phyloP scores from a whole-genome alignment of 2,888 invertebrate genomes.

The Lamellibrachia satsuma region DNA sequence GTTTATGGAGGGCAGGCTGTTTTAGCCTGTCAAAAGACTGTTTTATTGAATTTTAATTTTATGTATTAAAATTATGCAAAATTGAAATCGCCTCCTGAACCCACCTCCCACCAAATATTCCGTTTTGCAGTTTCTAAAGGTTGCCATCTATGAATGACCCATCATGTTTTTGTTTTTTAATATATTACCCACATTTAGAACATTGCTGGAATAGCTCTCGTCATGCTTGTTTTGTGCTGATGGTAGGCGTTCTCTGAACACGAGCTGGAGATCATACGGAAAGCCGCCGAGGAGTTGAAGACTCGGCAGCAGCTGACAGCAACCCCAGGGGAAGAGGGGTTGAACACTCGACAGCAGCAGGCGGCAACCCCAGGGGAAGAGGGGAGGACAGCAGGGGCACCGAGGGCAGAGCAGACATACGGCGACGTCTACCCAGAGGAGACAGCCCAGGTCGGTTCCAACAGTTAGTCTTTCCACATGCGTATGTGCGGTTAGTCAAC shows the following conservation, averaged over 20 bases:
- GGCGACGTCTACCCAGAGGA: neutral
- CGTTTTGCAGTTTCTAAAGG: no score
- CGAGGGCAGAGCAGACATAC: neutral
- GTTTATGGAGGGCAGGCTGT: no score
- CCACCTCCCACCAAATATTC: no score
- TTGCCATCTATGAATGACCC: no score
- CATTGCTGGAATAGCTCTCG: neutral
- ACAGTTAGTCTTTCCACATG: neutral
- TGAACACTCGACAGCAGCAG: constrained; percentile 30
- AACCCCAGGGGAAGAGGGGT: constrained; percentile 31
- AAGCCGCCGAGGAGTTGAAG: constrained; percentile 41
- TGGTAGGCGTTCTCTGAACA: constrained; percentile 33
- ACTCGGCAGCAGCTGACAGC: constrained; percentile 14
- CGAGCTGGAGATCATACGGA: constrained; percentile 37
- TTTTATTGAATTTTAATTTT: no score
- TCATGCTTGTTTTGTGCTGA: neutral
- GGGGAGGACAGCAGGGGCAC: neutral
- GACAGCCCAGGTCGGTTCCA: neutral
- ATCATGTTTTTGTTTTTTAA: neutral
- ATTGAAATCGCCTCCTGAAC: no score
- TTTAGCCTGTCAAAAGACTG: no score
- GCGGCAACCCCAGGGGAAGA: neutral
- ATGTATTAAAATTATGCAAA: no score
- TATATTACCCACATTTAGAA: neutral
- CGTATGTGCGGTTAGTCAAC: no score